Percentiles rank a stretch among this genome's conserved stretches.
phyloP scores from a whole-genome alignment of 2,888 invertebrate genomes.

The Tiphia femorata region DNA sequence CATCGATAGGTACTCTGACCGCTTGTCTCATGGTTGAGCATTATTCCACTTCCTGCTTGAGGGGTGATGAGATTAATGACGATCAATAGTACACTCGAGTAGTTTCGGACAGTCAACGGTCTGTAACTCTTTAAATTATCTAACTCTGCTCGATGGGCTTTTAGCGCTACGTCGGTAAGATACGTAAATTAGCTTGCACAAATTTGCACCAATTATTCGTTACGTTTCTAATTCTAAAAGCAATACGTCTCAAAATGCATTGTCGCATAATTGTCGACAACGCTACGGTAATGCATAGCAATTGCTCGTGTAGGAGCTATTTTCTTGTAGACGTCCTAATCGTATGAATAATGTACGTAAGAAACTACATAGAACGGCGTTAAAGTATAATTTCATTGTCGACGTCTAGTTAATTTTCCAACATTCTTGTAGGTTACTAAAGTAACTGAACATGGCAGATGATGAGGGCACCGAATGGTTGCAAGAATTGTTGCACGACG shows the following conservation, averaged over 20 bases:
- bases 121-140: neutral
- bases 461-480: conserved; percentile 83
- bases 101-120: conserved; percentile 1
- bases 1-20: conserved; percentile 18
- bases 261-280: too few relatives aligned
- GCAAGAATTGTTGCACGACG: conserved; percentile 87
- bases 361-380: too few relatives aligned
- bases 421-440: neutral
- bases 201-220: neutral
- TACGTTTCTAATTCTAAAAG: neutral
- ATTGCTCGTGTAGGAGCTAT: too few relatives aligned
- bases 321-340: too few relatives aligned
- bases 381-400: too few relatives aligned
- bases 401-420: neutral
- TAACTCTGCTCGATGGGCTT: neutral
- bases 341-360: too few relatives aligned
- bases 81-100: too few relatives aligned
- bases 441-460: conserved; percentile 62
- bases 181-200: neutral
- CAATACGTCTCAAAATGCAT: too few relatives aligned
- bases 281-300: too few relatives aligned
- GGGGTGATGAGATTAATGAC: conserved; percentile 17
- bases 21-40: conserved; percentile 15
- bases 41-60: conserved; percentile 45
- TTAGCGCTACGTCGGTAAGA: neutral